Conservation (phyloP, 2,888 invertebrate genomes). For the Bombyx huttoni region DNA sequence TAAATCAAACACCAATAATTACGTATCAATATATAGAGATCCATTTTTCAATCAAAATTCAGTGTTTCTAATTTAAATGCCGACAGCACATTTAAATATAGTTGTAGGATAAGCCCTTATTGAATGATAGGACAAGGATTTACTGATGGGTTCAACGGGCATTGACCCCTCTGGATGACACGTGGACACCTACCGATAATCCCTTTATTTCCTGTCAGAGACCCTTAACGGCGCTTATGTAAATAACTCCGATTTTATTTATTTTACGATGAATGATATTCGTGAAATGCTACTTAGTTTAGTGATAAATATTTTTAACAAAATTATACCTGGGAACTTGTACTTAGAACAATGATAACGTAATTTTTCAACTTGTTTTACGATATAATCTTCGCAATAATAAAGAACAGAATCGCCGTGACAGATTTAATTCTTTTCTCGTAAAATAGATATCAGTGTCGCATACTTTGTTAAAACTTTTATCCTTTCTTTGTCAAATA, state of each 20-base stretch:
- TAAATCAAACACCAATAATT: too few relatives aligned
- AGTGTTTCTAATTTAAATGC: not conserved
- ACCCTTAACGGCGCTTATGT: constrained; percentile 12
- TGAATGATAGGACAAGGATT: constrained; percentile 7
- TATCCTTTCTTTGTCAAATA: constrained; percentile 1
- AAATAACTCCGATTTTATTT: constrained; percentile 6
- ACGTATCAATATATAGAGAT: not conserved
- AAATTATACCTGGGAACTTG: not conserved
- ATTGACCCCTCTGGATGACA: constrained; percentile 2
- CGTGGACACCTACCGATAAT: constrained; percentile 5
- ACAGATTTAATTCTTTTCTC: not conserved
- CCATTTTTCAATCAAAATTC: not conserved
- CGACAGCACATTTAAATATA: not conserved
- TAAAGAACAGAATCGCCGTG: too few relatives aligned
- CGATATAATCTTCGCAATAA: too few relatives aligned
- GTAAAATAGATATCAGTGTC: not conserved
- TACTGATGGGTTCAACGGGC: constrained; percentile 12
- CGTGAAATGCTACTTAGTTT: not conserved
- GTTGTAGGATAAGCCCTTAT: not conserved
- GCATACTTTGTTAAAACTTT: not conserved
- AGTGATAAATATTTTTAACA: not conserved
- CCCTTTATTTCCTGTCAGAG: constrained; percentile 10
- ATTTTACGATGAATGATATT: not conserved
- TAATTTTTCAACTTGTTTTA: too few relatives aligned
- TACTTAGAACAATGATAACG: not conserved